These are phyloP conservation scores for Patella depressa DNA, from an alignment of 2,888 invertebrate genomes.

Conservation along the genomic window DNA sequence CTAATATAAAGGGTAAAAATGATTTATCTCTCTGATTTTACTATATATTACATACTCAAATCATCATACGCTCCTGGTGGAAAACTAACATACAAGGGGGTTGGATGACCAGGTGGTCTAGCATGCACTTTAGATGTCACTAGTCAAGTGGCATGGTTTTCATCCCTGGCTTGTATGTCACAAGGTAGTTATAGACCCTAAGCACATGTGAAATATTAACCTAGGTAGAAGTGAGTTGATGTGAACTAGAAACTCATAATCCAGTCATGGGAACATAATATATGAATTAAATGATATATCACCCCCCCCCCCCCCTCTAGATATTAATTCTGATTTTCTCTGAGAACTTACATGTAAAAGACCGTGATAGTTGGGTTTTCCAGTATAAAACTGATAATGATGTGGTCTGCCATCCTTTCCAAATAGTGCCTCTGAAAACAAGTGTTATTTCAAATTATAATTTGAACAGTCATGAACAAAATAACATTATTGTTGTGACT, in stretches of 20 bases:
- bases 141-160: too few species aligned
- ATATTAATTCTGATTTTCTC: not conserved
- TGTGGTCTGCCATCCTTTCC: constrained; percentile 91
- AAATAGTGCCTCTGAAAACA: constrained; percentile 77
- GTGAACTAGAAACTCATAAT: not conserved
- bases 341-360: constrained; percentile 80
- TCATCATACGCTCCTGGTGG: too few species aligned
- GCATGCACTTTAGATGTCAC: too few species aligned
- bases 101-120: too few species aligned
- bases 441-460: constrained; percentile 1
- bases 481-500: not conserved
- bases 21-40: too few species aligned
- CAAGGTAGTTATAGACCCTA: too few species aligned
- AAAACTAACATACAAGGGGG: too few species aligned
- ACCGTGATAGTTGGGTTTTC: constrained; percentile 87
- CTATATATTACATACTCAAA: too few species aligned
- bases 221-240: not conserved
- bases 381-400: constrained; percentile 93
- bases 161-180: too few species aligned
- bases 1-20: constrained; percentile 68
- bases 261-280: not conserved
- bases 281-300: not conserved
- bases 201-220: too few species aligned
- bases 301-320: too few species aligned
- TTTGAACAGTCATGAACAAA: not conserved